Percentiles rank a stretch among this genome's conserved stretches.
Evolutionary conservation across 2,888 invertebrate species (phyloP).

Genomic region (Chymomyza caudatula): DNA sequence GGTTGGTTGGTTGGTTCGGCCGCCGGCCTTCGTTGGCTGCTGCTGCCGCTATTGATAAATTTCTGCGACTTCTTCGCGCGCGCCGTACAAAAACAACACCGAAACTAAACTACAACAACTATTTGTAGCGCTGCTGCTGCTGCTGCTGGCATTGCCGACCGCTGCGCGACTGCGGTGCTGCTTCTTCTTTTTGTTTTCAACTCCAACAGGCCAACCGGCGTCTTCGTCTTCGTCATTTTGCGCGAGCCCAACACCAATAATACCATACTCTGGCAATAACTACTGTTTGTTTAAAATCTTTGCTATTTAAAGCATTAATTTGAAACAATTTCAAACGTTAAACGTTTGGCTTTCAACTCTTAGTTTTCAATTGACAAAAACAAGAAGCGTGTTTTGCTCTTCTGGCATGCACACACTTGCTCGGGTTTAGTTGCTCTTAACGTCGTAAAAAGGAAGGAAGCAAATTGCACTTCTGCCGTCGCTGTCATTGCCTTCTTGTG

Average conservation of each 20-base stretch:
- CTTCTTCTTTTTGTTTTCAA: constrained; percentile 43
- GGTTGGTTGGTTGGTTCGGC: constrained; percentile 8
- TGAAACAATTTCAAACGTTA: too few relatives aligned
- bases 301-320: too few relatives aligned
- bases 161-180: constrained; percentile 31
- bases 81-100: constrained; percentile 60
- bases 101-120: constrained; percentile 65
- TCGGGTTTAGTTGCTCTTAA: background rate
- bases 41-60: constrained; percentile 35
- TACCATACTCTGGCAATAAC: too few relatives aligned
- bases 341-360: too few relatives aligned
- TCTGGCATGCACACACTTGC: background rate
- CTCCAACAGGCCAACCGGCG: constrained; percentile 54
- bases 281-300: too few relatives aligned
- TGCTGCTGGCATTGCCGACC: background rate
- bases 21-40: constrained; percentile 49
- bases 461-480: constrained; percentile 30
- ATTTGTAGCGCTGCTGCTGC: constrained; percentile 47
- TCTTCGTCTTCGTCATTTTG: constrained; percentile 69
- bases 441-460: constrained; percentile 39
- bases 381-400: background rate
- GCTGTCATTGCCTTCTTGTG: constrained; percentile 13
- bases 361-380: background rate
- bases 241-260: constrained; percentile 31
- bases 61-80: constrained; percentile 63